A percentile compares a stretch with the other conserved stretches of the same genome.
Evolutionary conservation across 2,113 vertebrate species (phyloP).

Genomic region (Xiphophorus couchianus): DNA sequence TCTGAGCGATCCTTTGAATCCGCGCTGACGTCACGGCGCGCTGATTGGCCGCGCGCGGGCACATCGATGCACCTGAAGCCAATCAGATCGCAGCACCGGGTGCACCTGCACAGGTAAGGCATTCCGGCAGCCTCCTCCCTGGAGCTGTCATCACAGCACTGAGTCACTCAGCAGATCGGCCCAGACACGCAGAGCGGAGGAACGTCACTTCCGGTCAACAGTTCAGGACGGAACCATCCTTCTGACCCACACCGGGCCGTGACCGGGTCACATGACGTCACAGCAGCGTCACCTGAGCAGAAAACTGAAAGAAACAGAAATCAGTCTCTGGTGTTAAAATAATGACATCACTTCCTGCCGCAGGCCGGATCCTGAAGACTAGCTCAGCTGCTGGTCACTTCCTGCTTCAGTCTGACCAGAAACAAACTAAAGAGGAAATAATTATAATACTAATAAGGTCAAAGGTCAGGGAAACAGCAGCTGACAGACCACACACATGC

Average conservation of each 20-base stretch:
- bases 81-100: conserved; percentile 33
- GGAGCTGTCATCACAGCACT: neutral
- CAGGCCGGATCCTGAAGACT: too few species aligned
- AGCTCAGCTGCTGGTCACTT: too few species aligned
- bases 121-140: neutral
- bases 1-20: conserved; percentile 48
- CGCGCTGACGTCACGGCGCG: conserved; percentile 21
- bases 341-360: neutral
- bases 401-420: neutral
- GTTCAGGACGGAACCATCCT: neutral
- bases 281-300: neutral
- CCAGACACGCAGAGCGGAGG: neutral
- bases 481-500: neutral
- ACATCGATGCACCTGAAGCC: conserved; percentile 6
- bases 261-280: too few species aligned
- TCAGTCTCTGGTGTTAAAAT: too few species aligned
- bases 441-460: neutral
- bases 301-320: neutral
- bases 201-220: neutral
- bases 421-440: too few species aligned
- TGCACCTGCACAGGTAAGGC: conserved; percentile 28
- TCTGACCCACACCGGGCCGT: neutral
- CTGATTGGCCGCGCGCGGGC: conserved; percentile 12
- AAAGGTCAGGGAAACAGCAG: neutral
- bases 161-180: neutral